Evolutionary conservation across 2,797 vertebrate genomes (phyloP), one percentile per base, ranked within the genome.

Genomic region (Lutjanus campechanus): DNA sequence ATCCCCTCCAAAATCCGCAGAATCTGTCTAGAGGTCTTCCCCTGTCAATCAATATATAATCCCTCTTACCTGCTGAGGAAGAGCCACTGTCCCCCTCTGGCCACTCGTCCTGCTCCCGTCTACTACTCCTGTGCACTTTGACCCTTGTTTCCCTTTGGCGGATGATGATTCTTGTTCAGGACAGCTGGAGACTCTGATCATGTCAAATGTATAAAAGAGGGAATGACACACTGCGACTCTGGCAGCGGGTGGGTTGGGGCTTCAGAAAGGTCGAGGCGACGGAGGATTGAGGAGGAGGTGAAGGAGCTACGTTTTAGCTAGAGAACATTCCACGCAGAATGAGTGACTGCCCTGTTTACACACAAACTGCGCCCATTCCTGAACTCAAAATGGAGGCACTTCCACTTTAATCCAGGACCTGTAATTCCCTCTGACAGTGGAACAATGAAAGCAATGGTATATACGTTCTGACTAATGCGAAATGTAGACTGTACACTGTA

Each of bases 401-500:
- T 90, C 79, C 68, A 79, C 83, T 84, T 89, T 74, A 85, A 83
- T 84, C 73, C 85, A 85, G 83, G 89, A 90, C 82, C 74, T 77
- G 69, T 71, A 79, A 63, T 69, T 65, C 67, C 73, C 83, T 88
- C 60, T 70, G 76, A 91, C 85, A 62, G 81, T 79, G 78, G 89
- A 90, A 91, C 81, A 73, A 90, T 84, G 87, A 85, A 89, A 91
- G 68, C 85, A 90, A 89, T 85, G 88, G 82, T 85, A 84, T 85
- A 86, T 77, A 88, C 79, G 81, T 89, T 92, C 85, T 91, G 89
- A 94, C 82, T 85, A 87, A 95, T 93, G 90, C 93, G 84, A 92
- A 91, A 93, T 92, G 93, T 96, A 95, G 95, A 95, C 92, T 95
- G 93, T 96, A 96, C 95, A 95, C 96, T 96, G 96, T 93, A 88